Conservation (phyloP, 2,888 invertebrate genomes). For the Bugulina stolonifera region DNA sequence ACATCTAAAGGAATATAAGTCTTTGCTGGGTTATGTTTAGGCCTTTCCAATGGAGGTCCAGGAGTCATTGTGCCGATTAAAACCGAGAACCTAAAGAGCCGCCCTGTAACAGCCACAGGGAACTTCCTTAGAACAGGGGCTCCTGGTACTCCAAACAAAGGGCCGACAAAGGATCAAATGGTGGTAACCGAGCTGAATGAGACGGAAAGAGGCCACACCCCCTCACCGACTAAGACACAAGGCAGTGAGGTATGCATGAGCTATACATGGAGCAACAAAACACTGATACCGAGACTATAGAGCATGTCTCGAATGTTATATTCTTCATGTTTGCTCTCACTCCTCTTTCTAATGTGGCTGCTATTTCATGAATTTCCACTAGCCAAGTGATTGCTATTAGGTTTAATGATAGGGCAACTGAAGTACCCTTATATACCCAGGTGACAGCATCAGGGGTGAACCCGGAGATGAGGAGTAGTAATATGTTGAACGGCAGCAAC, state of each 20-base stretch:
- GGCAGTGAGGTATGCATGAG: conserved; percentile 23
- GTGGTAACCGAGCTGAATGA: not conserved
- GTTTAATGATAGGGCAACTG: too few relatives aligned
- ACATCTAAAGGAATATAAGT: too few relatives aligned
- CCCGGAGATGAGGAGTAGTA: not conserved
- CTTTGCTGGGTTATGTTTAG: not conserved
- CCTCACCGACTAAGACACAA: conserved; percentile 17
- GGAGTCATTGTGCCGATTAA: not conserved
- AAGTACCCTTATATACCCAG: too few relatives aligned
- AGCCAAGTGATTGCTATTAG: too few relatives aligned
- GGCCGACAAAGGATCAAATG: not conserved
- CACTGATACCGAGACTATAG: too few relatives aligned
- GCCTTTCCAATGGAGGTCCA: conserved; percentile 16
- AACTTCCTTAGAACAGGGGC: not conserved
- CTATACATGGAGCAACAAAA: too few relatives aligned
- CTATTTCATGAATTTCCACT: too few relatives aligned
- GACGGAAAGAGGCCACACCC: conserved; percentile 6
- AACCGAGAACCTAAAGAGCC: not conserved
- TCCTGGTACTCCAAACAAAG: not conserved
- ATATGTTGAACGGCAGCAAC: conserved; percentile 10
- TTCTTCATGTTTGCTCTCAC: too few relatives aligned
- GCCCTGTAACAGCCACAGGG: conserved; percentile 2
- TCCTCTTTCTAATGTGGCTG: too few relatives aligned
- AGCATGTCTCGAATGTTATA: too few relatives aligned
- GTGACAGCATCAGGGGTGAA: conserved; percentile 17